Conservation (phyloP, 2,113 vertebrate genomes). For the Butorides virescens region DNA sequence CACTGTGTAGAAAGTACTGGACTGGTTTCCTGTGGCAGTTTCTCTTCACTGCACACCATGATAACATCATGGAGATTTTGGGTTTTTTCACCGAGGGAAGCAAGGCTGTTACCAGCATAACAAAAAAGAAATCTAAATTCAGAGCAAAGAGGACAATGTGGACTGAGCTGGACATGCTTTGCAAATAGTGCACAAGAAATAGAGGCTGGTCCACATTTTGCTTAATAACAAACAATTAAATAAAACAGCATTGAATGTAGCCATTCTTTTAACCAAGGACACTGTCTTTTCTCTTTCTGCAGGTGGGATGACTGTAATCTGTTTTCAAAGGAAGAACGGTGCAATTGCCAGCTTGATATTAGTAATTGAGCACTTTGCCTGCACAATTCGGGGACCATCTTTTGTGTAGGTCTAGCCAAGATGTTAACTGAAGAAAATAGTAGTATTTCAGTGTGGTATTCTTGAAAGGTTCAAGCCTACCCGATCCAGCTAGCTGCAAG, state of each 20-base stretch:
- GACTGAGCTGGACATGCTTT: background rate
- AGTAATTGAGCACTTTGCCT: background rate
- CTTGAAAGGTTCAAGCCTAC: background rate
- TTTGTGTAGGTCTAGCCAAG: background rate
- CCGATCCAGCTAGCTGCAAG: background rate
- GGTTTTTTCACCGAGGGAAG: background rate
- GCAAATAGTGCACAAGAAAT: background rate
- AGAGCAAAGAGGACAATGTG: background rate
- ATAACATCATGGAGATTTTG: background rate
- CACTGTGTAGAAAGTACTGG: background rate
- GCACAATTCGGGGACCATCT: background rate
- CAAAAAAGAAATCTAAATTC: background rate
- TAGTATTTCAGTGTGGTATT: background rate
- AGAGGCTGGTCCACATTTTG: background rate
- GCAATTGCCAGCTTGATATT: background rate
- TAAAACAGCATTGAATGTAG: background rate
- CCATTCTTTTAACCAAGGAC: background rate
- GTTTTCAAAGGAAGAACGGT: background rate
- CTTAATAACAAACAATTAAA: background rate
- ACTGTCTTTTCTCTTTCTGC: background rate
- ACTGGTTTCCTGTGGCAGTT: background rate
- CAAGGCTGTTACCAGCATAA: background rate
- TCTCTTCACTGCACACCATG: background rate
- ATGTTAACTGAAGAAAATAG: background rate
- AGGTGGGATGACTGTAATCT: background rate